Conservation (phyloP, 2,888 invertebrate genomes). For the Cantharis rustica region DNA sequence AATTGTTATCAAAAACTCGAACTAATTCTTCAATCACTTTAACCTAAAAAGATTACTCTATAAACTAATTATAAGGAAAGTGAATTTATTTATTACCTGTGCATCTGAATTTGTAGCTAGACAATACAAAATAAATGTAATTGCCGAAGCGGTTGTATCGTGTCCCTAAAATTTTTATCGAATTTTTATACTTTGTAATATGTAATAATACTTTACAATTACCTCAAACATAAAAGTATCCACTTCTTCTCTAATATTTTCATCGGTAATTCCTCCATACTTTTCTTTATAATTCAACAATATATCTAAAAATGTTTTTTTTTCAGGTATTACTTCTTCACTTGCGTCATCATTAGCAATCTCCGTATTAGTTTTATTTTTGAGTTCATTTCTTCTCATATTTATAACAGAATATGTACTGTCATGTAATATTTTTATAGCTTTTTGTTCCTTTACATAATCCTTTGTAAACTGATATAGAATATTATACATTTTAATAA, state of each 20-base stretch:
- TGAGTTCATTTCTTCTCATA: slow-evolving; percentile 53
- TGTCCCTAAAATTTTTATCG: too few species aligned
- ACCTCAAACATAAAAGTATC: too few species aligned
- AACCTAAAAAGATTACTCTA: slow-evolving; percentile 44
- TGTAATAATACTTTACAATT: too few species aligned
- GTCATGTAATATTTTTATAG: slow-evolving; percentile 57
- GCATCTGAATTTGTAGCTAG: too few species aligned
- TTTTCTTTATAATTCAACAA: too few species aligned
- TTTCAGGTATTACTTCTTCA: slow-evolving; percentile 35
- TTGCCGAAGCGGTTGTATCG: too few species aligned
- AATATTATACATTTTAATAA: slow-evolving; percentile 61
- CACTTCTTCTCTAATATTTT: too few species aligned
- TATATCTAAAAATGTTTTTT: too few species aligned
- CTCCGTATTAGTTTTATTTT: neutral
- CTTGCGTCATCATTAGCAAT: neutral
- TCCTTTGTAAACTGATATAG: slow-evolving; percentile 42
- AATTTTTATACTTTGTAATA: too few species aligned
- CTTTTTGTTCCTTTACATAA: slow-evolving; percentile 62
- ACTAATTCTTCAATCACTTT: slow-evolving; percentile 53
- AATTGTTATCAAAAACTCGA: slow-evolving; percentile 45
- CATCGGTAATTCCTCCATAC: too few species aligned
- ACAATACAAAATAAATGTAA: too few species aligned
- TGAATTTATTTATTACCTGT: neutral
- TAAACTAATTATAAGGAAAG: neutral
- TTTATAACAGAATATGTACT: slow-evolving; percentile 63